A percentile compares a stretch with the other conserved stretches of the same genome.
Conservation (phyloP, 2,113 vertebrate species). For the Clupea harengus region DNA sequence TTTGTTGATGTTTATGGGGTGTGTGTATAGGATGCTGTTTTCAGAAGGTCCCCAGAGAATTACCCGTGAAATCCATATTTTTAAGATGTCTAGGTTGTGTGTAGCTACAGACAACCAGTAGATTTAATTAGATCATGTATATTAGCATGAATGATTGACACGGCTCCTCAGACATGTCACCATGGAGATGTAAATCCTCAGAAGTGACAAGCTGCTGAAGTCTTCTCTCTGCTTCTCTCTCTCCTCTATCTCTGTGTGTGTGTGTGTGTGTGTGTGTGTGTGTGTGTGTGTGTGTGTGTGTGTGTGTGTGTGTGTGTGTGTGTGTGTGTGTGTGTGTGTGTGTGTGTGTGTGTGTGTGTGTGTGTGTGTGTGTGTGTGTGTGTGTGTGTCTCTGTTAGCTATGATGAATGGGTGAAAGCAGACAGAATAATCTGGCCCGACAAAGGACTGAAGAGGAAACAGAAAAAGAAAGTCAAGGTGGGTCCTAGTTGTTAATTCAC, state of each 20-base stretch:
- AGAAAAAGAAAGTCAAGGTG: conserved; percentile 93
- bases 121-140: background rate
- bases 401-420: conserved; percentile 98
- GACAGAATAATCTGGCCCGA: conserved; percentile 98
- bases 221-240: background rate
- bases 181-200: background rate
- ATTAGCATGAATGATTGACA: background rate
- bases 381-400: conserved; percentile 68
- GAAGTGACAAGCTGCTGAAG: background rate
- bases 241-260: too few species aligned
- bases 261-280: background rate
- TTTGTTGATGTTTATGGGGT: too few species aligned
- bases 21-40: background rate
- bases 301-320: background rate
- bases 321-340: background rate
- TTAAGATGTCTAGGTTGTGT: background rate
- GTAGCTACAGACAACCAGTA: background rate
- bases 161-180: background rate
- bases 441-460: conserved; percentile 89
- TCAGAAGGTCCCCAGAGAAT: background rate
- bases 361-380: background rate
- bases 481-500: conserved; percentile 24
- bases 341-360: background rate
- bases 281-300: background rate
- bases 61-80: too few species aligned